phyloP scores from a whole-genome alignment of 2,888 invertebrate genomes.

The Fragum fragum region DNA sequence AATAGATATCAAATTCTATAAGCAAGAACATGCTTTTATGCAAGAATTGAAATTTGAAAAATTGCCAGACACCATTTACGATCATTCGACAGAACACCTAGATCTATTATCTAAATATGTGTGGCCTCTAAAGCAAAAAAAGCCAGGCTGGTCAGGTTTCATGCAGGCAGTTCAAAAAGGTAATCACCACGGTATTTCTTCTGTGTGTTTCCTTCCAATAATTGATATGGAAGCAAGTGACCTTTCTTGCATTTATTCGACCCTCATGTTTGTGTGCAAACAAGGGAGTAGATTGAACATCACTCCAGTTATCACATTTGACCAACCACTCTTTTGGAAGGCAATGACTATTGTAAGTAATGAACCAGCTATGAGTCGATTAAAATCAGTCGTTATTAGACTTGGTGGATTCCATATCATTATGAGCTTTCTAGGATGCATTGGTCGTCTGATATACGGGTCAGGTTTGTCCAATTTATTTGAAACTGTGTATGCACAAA shows the following conservation, averaged over 20 bases:
- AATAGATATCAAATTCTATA: neutral
- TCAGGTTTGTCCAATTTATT: conserved; percentile 46
- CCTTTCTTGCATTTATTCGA: conserved; percentile 64
- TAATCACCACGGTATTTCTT: neutral
- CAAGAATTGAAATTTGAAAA: neutral
- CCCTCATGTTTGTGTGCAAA: conserved; percentile 56
- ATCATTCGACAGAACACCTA: conserved; percentile 8
- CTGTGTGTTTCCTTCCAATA: conserved; percentile 63
- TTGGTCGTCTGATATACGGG: conserved; percentile 48
- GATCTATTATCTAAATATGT: conserved; percentile 49
- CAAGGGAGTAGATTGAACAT: conserved; percentile 43
- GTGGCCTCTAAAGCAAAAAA: conserved; percentile 26
- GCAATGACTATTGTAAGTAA: too few species aligned
- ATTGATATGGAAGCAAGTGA: conserved; percentile 70
- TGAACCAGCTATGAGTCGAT: too few species aligned
- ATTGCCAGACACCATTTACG: neutral
- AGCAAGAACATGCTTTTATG: neutral
- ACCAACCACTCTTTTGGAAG: conserved; percentile 54
- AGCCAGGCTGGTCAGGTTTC: conserved; percentile 55
- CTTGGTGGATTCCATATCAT: conserved; percentile 56
- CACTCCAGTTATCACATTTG: conserved; percentile 59
- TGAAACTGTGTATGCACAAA: conserved; percentile 45
- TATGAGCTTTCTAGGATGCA: conserved; percentile 70
- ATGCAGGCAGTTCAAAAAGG: conserved; percentile 46
- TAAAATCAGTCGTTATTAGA: conserved; percentile 34